Base-by-base conservation (phyloP, 2,888 invertebrate genomes). In the Gortyna flavago region DNA sequence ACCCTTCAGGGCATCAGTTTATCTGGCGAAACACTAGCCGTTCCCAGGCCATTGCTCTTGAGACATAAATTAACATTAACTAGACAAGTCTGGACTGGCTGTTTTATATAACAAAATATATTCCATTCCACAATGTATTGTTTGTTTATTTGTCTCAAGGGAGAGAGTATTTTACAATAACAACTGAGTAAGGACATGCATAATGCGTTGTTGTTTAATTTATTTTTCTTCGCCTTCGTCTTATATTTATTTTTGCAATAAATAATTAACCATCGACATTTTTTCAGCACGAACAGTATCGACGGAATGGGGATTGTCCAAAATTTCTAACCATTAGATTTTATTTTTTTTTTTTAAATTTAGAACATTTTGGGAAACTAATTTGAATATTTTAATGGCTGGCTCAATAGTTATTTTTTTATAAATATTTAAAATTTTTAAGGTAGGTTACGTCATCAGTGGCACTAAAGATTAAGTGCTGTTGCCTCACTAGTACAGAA, bases 31-130 rank as follows among this genome's bases (percentile, higher is more conserved):
- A 68, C 70, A 65, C 74, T 68, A 77, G 77, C 74, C 76, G 74
- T 82, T 80, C 70, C 73, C 77, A 80, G 87, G 78, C 44, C 84
- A 78, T 89, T 88, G 85, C 85, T 82, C 87, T 77, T 74, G 48
- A 71, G 69, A 84, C 83, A 81, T 77, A 73, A 86, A 88, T 87
- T 84, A 83, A 66, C 86, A 83, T 85, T 72, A 81, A 83, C 81
- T 85, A 75, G 84, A 81, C 79, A 74, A 64, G 65, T 81, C 76
- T 78, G 73, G 79, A 79, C 74, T 77, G 62, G 73, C 51, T 70
- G 41, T 76, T 85, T 79, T 67, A 65, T 77, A 65, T 69, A 71
- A 73, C 71, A 62, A 79, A 75, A 73, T 79, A 71, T 72, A 73
- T 83, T 86, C 61, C 32, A 61, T 65, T 66, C 62, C 65, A 76